A percentile compares a stretch with the other conserved stretches of the same genome.
phyloP scores from a whole-genome alignment of 1,140 invertebrate genomes.

The Dendrolimus kikuchii region DNA sequence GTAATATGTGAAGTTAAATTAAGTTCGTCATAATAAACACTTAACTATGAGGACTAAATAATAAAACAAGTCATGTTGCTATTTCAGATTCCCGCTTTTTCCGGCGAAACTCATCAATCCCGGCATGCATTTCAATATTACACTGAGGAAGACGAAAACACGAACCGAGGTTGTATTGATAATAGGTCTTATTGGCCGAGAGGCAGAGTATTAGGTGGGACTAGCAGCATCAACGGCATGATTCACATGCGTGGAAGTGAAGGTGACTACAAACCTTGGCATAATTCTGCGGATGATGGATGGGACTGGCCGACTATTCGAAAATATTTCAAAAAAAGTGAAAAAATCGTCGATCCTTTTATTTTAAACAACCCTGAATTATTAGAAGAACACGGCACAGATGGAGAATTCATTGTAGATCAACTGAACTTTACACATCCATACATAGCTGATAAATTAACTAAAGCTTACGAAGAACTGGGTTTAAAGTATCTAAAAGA shows the following conservation, averaged over 20 bases:
- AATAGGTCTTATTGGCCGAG: constrained; percentile 72
- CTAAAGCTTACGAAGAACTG: constrained; percentile 53
- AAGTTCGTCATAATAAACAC: too few species aligned
- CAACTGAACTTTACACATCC: constrained; percentile 45
- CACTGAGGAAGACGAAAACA: constrained; percentile 43
- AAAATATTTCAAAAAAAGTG: constrained; percentile 76
- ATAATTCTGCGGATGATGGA: constrained; percentile 58
- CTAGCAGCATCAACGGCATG: constrained; percentile 79
- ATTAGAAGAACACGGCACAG: constrained; percentile 41
- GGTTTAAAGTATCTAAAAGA: constrained; percentile 52
- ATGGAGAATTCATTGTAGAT: constrained; percentile 53
- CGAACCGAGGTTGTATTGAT: constrained; percentile 33
- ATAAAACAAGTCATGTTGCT: background rate
- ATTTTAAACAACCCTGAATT: constrained; percentile 43
- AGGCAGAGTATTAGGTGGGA: constrained; percentile 76
- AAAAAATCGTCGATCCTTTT: constrained; percentile 49
- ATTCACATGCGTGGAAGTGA: constrained; percentile 76
- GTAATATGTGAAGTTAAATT: too few species aligned
- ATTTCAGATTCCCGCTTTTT: constrained; percentile 53
- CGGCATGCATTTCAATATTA: constrained; percentile 49
- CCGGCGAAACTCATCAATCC: constrained; percentile 34
- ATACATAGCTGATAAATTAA: constrained; percentile 46
- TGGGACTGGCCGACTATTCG: constrained; percentile 81
- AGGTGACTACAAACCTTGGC: constrained; percentile 79
- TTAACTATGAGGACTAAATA: too few species aligned